Base-by-base conservation (phyloP, 2,888 invertebrate genomes). In the Papilio protenor region DNA sequence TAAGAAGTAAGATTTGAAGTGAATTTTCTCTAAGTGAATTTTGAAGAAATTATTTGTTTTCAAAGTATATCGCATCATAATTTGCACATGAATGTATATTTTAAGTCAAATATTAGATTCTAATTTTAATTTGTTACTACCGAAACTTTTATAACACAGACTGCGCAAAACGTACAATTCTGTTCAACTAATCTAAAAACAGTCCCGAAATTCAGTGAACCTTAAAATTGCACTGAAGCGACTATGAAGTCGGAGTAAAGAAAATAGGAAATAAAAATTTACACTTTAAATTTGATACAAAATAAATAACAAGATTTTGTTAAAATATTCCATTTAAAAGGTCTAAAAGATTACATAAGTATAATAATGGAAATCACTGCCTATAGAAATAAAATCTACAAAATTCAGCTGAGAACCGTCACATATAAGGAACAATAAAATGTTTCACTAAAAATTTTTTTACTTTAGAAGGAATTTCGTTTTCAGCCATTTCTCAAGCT, bases 181-280 rank as follows among this genome's bases (percentile, higher is more conserved):
- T 57, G 40, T 45, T 70, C 45, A 70, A 76, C 69, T 76, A 59
- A 57, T 70, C 55, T 55, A 23, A 76, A 70, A 73, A 59, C 57
- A 76, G 10, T 27, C 23, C 23, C 57, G 23, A 69, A 76, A 76
- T 76, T 55, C 70, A 59, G 57, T 76, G 75, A 76, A 69, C 69
- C 75, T 70, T 76, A 70, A 76, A 76, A 76, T 76, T 76, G 70
- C 70, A 40, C 45, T 47, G 47, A 45, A 69, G 40, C n/a, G 14
- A 18, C 45, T 73, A n/a, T 40, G n/a, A 40, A 66, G n/a, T 33
- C 40, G 40, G 40, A 66, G 18, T 8, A 66, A 33, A 66, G 64
- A 18, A 11, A 23, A 59, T 23, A 59, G 23, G 14, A 66, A 40
- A 66, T 40, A 66, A 66, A 61, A 18, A 14, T n/a, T 40, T 40